Conservation (phyloP, 2,797 vertebrate species). For the Bufotes viridis region DNA sequence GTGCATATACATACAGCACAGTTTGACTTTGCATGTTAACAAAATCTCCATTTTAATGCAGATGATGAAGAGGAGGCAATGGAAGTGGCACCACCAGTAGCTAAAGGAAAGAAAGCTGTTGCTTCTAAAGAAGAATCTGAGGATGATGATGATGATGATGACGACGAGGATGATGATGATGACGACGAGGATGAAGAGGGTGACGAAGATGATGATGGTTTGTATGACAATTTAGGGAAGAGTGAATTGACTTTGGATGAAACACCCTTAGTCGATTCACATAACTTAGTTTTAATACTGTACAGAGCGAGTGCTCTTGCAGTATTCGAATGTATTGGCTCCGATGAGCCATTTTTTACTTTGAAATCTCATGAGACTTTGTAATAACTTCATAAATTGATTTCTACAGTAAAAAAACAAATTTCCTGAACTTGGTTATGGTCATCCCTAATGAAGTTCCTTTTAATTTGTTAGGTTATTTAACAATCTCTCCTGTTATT, state of each 20-base stretch:
- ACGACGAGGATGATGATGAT: conserved; percentile 81
- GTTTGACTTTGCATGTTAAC: neutral
- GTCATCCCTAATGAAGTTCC: no score
- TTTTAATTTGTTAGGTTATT: neutral
- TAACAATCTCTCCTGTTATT: neutral
- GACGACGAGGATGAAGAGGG: conserved; percentile 85
- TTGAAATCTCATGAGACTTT: no score
- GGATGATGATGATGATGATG: conserved; percentile 87
- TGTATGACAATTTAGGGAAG: neutral
- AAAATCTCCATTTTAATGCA: conserved; percentile 75
- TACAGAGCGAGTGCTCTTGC: no score
- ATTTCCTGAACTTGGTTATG: no score
- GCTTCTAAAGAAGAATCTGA: conserved; percentile 85
- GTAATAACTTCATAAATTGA: no score
- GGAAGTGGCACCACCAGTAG: conserved; percentile 81
- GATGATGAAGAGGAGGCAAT: conserved; percentile 87
- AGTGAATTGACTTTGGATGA: no score
- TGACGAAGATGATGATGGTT: conserved; percentile 74
- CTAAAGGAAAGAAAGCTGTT: conserved; percentile 85
- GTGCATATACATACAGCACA: neutral
- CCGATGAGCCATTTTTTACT: no score
- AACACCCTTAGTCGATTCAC: no score
- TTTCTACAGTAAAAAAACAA: no score
- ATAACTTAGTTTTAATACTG: no score
- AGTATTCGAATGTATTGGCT: no score